These are phyloP conservation scores for Orthosia gothica DNA, from an alignment of 2,888 invertebrate genomes.

Conservation along the genomic window DNA sequence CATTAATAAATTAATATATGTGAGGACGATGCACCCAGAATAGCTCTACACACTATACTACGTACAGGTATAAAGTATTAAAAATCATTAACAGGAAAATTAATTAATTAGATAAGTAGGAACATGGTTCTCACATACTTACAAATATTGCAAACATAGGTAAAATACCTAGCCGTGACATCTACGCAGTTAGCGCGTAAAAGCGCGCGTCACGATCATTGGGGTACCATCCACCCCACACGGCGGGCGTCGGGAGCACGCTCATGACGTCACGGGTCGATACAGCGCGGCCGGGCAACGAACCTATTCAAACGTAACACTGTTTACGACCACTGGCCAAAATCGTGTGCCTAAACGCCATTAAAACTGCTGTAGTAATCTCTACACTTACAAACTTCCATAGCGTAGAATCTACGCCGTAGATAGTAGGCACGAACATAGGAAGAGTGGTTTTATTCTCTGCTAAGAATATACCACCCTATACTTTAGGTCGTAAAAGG, in stretches of 20 bases:
- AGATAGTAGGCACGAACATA: not conserved
- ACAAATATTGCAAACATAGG: too few species aligned
- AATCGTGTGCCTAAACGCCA: constrained; percentile 49
- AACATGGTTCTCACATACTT: too few species aligned
- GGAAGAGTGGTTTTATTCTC: not conserved
- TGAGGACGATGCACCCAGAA: too few species aligned
- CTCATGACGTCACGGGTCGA: constrained; percentile 80
- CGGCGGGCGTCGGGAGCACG: constrained; percentile 50
- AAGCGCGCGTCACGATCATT: constrained; percentile 42
- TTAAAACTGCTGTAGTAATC: constrained; percentile 27
- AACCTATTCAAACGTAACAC: constrained; percentile 75
- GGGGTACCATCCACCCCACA: constrained; percentile 50
- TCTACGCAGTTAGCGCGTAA: constrained; percentile 35
- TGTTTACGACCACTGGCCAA: constrained; percentile 64
- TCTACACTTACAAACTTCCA: constrained; percentile 13
- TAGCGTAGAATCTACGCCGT: not conserved
- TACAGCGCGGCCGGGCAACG: constrained; percentile 79
- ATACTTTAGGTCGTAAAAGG: constrained; percentile 1
- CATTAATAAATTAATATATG: too few species aligned
- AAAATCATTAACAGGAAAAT: too few species aligned
- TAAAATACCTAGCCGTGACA: too few species aligned
- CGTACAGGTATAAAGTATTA: too few species aligned
- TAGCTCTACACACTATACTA: too few species aligned
- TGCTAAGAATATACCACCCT: not conserved
- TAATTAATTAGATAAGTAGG: too few species aligned